Evolutionary conservation across 2,888 invertebrate genomes (phyloP).

Genomic region (Onthophagus sagittarius): DNA sequence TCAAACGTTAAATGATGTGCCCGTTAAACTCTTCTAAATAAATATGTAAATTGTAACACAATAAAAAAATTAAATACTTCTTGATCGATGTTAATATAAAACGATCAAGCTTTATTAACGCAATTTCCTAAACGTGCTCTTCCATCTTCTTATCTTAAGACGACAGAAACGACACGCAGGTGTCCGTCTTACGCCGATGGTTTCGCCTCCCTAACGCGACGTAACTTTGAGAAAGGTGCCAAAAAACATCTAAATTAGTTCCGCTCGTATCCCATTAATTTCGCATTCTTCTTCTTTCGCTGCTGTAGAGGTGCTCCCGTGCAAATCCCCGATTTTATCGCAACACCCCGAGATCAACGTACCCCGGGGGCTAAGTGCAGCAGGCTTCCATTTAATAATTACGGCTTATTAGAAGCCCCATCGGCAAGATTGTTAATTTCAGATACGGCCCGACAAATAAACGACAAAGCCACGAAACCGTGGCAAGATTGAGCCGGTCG

Average conservation of each 20-base stretch:
- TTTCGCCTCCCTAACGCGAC: neutral
- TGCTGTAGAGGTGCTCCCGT: neutral
- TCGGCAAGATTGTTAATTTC: conserved; percentile 11
- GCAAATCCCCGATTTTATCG: neutral
- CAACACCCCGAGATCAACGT: neutral
- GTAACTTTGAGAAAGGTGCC: neutral
- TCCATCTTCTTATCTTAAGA: neutral
- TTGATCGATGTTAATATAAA: neutral
- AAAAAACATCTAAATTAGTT: conserved; percentile 12
- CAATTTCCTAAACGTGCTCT: neutral
- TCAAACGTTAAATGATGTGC: neutral
- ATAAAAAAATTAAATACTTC: neutral
- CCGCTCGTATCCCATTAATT: conserved; percentile 4
- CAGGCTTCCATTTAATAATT: conserved; percentile 7
- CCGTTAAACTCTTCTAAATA: neutral
- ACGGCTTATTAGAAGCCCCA: conserved; percentile 11
- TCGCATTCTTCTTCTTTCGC: neutral
- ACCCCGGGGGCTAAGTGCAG: conserved; percentile 3
- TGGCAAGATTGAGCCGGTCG: neutral
- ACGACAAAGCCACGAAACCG: conserved; percentile 7
- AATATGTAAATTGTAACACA: neutral
- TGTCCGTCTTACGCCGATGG: neutral
- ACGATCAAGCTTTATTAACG: neutral
- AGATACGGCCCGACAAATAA: conserved; percentile 9
- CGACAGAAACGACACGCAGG: neutral